These are phyloP conservation scores for Colletes gigas DNA, from an alignment of 1,140 invertebrate species.

Conservation along the genomic window DNA sequence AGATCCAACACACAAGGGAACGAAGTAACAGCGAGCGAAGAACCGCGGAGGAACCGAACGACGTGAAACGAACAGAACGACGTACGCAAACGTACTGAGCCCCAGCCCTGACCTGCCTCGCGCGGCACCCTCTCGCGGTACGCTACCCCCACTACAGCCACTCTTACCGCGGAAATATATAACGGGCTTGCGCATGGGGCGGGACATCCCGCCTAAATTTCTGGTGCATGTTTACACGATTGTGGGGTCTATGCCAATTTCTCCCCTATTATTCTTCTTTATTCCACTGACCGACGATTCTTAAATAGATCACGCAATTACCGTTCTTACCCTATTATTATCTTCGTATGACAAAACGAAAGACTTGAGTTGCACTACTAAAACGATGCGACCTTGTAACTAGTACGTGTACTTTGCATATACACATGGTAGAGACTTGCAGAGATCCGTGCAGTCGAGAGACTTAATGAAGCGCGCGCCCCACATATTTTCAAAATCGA, in stretches of 20 bases:
- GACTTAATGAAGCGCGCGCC: constrained; percentile 4
- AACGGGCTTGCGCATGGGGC: constrained; percentile 20
- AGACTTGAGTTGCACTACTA: too few species aligned
- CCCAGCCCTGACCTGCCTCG: constrained; percentile 74
- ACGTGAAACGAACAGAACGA: constrained; percentile 20
- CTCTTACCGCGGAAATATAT: constrained; percentile 14
- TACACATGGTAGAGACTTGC: background rate
- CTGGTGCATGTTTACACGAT: constrained; percentile 18
- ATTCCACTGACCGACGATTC: background rate
- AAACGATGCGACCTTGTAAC: background rate
- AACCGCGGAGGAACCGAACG: constrained; percentile 15
- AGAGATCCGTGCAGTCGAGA: background rate
- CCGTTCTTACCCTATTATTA: background rate
- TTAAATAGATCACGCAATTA: constrained; percentile 2
- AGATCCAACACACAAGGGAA: constrained; percentile 19
- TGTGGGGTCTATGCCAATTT: constrained; percentile 10
- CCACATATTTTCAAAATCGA: constrained; percentile 13
- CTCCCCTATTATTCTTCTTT: background rate
- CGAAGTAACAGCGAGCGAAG: constrained; percentile 14
- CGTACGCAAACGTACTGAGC: constrained; percentile 63
- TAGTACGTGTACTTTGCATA: background rate
- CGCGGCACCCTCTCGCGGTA: constrained; percentile 61
- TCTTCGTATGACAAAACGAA: too few species aligned
- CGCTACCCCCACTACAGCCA: constrained; percentile 42
- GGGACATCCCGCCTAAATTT: constrained; percentile 52